A percentile compares a stretch with the other conserved stretches of the same genome.
These are phyloP conservation scores for Halesus radiatus DNA, from an alignment of 1,140 invertebrate genomes.

Conservation along the genomic window DNA sequence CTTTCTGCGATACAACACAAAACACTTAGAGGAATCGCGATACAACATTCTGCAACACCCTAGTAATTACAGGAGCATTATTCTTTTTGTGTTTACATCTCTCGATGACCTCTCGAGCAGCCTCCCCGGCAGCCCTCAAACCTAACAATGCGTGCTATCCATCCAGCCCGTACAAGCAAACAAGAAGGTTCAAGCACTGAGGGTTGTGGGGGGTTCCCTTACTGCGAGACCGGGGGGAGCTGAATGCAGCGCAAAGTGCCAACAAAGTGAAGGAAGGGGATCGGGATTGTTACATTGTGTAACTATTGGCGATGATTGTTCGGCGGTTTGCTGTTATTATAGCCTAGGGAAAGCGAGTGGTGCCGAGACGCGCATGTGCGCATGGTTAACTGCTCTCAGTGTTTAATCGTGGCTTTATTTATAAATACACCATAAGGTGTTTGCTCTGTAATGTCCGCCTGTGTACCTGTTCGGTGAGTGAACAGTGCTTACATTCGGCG, in stretches of 20 bases:
- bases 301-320: constrained; percentile 11
- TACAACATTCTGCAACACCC: neutral
- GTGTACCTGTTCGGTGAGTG: neutral
- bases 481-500: too few species aligned
- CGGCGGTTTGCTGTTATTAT: neutral
- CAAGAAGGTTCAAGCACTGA: neutral
- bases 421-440: neutral
- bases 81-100: constrained; percentile 29
- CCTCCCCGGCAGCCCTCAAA: neutral
- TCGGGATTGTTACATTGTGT: neutral
- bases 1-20: neutral
- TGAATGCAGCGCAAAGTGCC: neutral
- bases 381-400: neutral
- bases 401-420: constrained; percentile 3
- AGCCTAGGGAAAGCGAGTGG: neutral
- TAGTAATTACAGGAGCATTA: constrained; percentile 10
- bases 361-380: neutral
- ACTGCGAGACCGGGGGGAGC: neutral
- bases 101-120: neutral
- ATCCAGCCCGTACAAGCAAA: too few species aligned
- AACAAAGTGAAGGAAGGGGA: neutral
- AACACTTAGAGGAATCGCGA: neutral
- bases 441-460: neutral
- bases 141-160: too few species aligned
- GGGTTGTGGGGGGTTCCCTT: neutral